phyloP scores from a whole-genome alignment of 2,113 vertebrate species.

The Phocoena sinus region DNA sequence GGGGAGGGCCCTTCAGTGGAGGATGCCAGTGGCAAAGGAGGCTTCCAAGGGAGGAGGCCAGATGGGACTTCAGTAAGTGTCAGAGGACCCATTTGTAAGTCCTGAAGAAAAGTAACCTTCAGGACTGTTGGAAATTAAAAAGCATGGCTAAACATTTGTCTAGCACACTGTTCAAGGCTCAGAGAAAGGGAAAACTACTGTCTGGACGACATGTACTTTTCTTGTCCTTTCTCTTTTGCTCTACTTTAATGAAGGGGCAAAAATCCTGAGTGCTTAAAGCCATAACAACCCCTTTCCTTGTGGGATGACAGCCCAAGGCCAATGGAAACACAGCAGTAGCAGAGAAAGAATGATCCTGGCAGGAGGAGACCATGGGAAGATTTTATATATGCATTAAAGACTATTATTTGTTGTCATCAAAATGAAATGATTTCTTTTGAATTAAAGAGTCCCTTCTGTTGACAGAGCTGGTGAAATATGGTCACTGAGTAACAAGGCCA shows the following conservation, averaged over 20 bases:
- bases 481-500: too few species aligned
- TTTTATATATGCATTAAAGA: background rate
- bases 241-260: background rate
- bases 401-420: background rate
- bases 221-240: background rate
- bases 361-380: background rate
- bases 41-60: background rate
- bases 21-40: background rate
- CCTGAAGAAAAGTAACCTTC: background rate
- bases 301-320: background rate
- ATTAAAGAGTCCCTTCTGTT: background rate
- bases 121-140: background rate
- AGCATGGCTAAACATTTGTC: background rate
- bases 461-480: background rate
- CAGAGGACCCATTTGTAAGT: background rate
- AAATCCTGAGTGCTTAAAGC: background rate
- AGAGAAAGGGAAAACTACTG: background rate
- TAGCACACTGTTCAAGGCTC: background rate
- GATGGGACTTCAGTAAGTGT: background rate
- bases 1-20: background rate
- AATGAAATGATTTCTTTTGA: background rate
- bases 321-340: rapidly evolving
- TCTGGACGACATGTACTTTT: background rate
- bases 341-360: background rate
- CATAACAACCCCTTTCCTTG: background rate